Conservation (phyloP, 2,113 vertebrate species). For the Oryctolagus cuniculus region mOryCun1.1 NC_091443.1:48621001-48621500, state of each 20-base stretch:
- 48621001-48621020: not conserved
- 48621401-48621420: not conserved
- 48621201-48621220: not conserved
- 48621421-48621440: constrained; percentile 16
- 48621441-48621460: not conserved
- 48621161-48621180: too few species aligned
- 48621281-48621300: constrained; percentile 19
- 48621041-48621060: not conserved
- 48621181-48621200: too few species aligned
- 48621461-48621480: not conserved
- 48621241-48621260: not conserved
- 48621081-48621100: too few species aligned
- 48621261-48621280: not conserved
- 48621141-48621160: too few species aligned
- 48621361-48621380: not conserved
- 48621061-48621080: not conserved
- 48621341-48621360: not conserved
- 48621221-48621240: not conserved
- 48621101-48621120: too few species aligned
- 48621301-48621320: constrained; percentile 29
- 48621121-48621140: too few species aligned
- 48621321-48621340: not conserved
- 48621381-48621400: not conserved
- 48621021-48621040: not conserved
- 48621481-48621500: constrained; percentile 13